These are phyloP conservation scores for Galbula dea DNA, from an alignment of 2,113 vertebrate species.

Conservation along the genomic window DNA sequence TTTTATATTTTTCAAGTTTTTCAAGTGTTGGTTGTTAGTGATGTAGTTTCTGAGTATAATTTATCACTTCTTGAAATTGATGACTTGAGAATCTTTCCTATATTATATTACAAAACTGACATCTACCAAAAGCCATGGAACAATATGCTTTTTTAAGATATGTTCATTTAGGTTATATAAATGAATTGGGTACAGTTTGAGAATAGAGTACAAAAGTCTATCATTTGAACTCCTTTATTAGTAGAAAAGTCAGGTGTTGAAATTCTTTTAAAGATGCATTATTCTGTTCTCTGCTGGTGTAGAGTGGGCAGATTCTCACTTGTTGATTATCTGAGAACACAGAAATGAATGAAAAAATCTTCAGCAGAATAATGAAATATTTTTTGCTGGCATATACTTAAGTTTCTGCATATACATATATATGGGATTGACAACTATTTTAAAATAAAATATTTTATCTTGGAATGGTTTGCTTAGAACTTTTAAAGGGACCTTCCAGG, in stretches of 20 bases:
- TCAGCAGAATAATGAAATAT: constrained; percentile 16
- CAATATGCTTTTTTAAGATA: constrained; percentile 48
- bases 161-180: constrained; percentile 70
- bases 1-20: not conserved
- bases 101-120: constrained; percentile 15
- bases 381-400: not conserved
- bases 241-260: constrained; percentile 69
- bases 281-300: constrained; percentile 61
- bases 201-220: constrained; percentile 53
- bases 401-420: not conserved
- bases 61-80: constrained; percentile 50
- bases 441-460: not conserved
- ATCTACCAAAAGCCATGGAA: constrained; percentile 9
- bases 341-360: constrained; percentile 22
- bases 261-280: constrained; percentile 63
- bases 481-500: not conserved
- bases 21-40: not conserved
- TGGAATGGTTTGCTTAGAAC: not conserved
- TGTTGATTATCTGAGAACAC: constrained; percentile 67
- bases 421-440: not conserved
- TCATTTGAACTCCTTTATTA: constrained; percentile 66
- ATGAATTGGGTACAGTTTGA: constrained; percentile 64
- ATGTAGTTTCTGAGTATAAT: constrained; percentile 16
- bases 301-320: constrained; percentile 67
- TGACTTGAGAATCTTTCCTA: constrained; percentile 37